Conservation (phyloP, 1,140 invertebrate genomes). For the Hypothenemus hampei region DNA sequence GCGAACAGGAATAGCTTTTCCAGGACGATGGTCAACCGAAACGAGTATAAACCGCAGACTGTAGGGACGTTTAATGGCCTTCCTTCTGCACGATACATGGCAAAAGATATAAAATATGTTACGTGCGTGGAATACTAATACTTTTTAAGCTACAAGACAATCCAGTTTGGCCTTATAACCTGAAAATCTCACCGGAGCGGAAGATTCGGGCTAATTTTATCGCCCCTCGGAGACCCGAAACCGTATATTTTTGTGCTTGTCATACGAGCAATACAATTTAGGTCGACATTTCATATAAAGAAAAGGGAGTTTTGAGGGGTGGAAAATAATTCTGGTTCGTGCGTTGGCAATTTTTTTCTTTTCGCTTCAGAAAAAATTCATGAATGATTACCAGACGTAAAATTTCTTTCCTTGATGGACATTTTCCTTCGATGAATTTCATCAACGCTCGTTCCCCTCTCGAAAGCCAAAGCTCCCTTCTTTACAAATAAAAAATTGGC, state of each 20-base stretch:
- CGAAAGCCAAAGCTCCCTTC: background rate
- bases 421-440: background rate
- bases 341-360: background rate
- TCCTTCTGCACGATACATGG: slow-evolving; percentile 8
- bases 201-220: slow-evolving; percentile 21
- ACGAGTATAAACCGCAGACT: background rate
- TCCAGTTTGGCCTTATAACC: slow-evolving; percentile 20
- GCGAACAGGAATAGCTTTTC: slow-evolving; percentile 19
- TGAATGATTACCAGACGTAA: background rate
- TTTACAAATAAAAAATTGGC: no score
- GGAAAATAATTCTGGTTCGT: background rate
- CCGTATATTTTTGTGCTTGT: slow-evolving; percentile 16
- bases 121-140: slow-evolving; percentile 18
- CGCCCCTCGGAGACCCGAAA: slow-evolving; percentile 8
- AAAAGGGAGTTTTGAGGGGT: background rate
- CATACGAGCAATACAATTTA: slow-evolving; percentile 18
- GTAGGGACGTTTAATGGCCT: slow-evolving; percentile 7
- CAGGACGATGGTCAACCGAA: no score
- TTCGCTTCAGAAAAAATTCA: background rate
- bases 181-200: slow-evolving; percentile 22
- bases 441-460: background rate
- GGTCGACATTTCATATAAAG: slow-evolving; percentile 8
- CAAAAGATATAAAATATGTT: slow-evolving; percentile 20
- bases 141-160: slow-evolving; percentile 21
- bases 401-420: background rate